A percentile compares a stretch with the other conserved stretches of the same genome.
These are phyloP conservation scores for Ptychodera flava DNA, from an alignment of 35 echinoderm and acorn worm species.

Conservation along the genomic window DNA sequence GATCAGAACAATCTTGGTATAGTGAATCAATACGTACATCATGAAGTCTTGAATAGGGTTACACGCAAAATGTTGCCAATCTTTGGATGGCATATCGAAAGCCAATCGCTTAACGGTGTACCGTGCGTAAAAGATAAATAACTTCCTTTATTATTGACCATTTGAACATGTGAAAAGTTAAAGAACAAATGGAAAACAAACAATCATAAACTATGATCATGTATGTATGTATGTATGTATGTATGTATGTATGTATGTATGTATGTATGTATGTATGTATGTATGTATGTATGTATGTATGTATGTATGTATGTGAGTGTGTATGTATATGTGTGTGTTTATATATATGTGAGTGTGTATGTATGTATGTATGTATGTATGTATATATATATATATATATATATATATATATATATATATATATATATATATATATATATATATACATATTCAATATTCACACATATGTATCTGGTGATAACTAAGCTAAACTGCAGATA, in stretches of 20 bases:
- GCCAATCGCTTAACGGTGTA: too few relatives aligned
- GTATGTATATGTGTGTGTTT: neutral
- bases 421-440: neutral
- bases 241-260: constrained; percentile 2
- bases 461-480: too few relatives aligned
- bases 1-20: too few relatives aligned
- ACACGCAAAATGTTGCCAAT: too few relatives aligned
- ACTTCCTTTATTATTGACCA: too few relatives aligned
- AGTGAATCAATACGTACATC: too few relatives aligned
- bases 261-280: constrained; percentile 2
- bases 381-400: neutral
- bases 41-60: too few relatives aligned
- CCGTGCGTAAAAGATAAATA: too few relatives aligned
- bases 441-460: neutral
- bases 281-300: constrained; percentile 2
- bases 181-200: too few relatives aligned
- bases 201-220: neutral
- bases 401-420: neutral
- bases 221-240: neutral
- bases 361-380: constrained; percentile 2
- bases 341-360: neutral
- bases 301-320: neutral
- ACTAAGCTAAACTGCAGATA: too few relatives aligned
- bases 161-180: too few relatives aligned
- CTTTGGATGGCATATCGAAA: too few relatives aligned